A percentile compares a stretch with the other conserved stretches of the same genome.
These are phyloP conservation scores for Betta splendens DNA, from an alignment of 2,797 vertebrate genomes.

Conservation along the genomic window DNA sequence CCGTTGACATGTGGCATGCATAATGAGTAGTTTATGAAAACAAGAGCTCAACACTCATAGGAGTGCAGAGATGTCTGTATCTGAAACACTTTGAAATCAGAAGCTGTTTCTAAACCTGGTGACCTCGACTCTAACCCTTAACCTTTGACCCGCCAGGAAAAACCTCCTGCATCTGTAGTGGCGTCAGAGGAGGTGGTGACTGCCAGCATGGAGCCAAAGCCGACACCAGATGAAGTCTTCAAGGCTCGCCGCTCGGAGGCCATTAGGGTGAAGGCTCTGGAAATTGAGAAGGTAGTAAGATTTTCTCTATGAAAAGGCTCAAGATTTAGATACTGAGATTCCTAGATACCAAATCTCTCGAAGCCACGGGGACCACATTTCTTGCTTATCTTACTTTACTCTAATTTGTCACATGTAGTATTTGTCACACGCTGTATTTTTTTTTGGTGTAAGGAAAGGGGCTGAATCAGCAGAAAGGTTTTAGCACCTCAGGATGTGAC, in stretches of 20 bases:
- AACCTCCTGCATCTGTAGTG: conserved; percentile 50
- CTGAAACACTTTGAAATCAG: conserved; percentile 74
- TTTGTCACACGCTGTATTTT: conserved; percentile 16
- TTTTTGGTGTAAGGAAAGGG: conserved; percentile 30
- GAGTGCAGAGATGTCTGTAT: conserved; percentile 50
- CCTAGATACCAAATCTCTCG: not conserved
- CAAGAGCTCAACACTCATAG: conserved; percentile 52
- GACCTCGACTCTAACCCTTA: conserved; percentile 64
- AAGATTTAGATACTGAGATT: no score
- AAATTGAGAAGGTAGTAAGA: conserved; percentile 79
- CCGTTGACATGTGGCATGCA: conserved; percentile 38
- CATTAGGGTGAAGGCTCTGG: conserved; percentile 74
- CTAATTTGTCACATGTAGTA: conserved; percentile 21
- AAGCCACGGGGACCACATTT: no score
- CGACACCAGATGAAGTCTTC: conserved; percentile 57
- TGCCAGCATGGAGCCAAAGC: conserved; percentile 58
- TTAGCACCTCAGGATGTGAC: conserved; percentile 41
- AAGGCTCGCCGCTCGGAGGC: conserved; percentile 66
- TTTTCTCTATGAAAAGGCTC: conserved; percentile 34
- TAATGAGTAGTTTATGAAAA: conserved; percentile 46
- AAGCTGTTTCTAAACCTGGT: conserved; percentile 68
- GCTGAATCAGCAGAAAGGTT: conserved; percentile 58
- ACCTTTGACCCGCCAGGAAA: conserved; percentile 74
- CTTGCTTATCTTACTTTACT: no score
- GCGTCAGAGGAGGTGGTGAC: conserved; percentile 58